Base-by-base conservation (phyloP, 2,797 vertebrate genomes). In the Chelmon rostratus region DNA sequence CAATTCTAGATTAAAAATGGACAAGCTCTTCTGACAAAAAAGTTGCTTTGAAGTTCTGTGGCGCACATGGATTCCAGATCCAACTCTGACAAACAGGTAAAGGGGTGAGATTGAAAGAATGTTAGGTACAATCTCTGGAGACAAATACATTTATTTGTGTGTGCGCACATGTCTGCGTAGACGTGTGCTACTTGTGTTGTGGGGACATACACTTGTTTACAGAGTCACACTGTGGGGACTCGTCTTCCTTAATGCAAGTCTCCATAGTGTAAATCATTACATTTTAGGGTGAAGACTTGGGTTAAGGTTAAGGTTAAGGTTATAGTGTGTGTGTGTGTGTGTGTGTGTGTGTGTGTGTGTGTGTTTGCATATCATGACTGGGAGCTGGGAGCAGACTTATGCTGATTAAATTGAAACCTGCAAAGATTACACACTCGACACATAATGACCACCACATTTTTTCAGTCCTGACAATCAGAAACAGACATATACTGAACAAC, bases 1-100 rank as follows among this genome's bases (percentile, higher is more conserved):
- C 76, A 86, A 86, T 80, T 71, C 81, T 23, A 82, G 86, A 89
- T 90, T 81, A 79, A 86, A 79, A 84, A 78, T 56, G 59, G 63
- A 89, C 80, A 85, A 79, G 74, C 76, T 83, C 71, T 68, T 85
- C 75, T 76, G 78, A 87, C 13, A 68, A 78, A 79, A 62, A 56
- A 28, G 18, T 10, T 18, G 25, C 31, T 92, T 92, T 91, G 88
- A 91, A 86, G 78, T 84, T 54, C 10, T 79, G 23, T 59, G 66
- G 66, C 52, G 53, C 68, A 84, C 71, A 54, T 65, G 58, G 75
- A 69, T 64, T 50, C 31, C 61, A 74, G 82, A 82, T 18, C 6
- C 8, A 61, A 73, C 46, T 18, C 21, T 21, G 28, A 71, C 31
- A 66, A 78, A 54, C 38, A 28, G 42, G 56, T 70, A 85, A 76